These are phyloP conservation scores for Auanema sp. DNA, from an alignment of 2,888 invertebrate species.

Conservation along the genomic window DNA sequence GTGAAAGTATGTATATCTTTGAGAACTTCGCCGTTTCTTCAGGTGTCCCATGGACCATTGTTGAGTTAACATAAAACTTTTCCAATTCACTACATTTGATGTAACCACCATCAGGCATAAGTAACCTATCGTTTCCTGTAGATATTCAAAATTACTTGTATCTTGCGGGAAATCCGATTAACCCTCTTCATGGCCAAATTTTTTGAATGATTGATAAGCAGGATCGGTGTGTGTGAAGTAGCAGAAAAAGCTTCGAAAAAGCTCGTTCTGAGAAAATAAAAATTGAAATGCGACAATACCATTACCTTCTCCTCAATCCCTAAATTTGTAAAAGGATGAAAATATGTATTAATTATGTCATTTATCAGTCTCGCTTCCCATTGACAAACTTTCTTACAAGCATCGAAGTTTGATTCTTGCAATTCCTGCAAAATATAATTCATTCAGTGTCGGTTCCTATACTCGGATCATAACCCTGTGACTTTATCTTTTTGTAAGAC, in stretches of 20 bases:
- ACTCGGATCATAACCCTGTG: too few relatives aligned
- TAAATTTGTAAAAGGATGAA: conserved; percentile 45
- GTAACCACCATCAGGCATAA: conserved; percentile 60
- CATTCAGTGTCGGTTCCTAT: too few relatives aligned
- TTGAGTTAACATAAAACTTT: conserved; percentile 53
- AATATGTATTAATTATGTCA: conserved; percentile 58
- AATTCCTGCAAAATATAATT: conserved; percentile 25
- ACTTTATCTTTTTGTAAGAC: too few relatives aligned
- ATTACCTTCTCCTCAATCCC: conserved; percentile 47
- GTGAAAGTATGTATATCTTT: neutral
- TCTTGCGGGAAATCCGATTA: conserved; percentile 4
- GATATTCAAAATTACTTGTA: neutral
- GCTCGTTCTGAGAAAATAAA: conserved; percentile 33
- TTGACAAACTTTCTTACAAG: conserved; percentile 55
- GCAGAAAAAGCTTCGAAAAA: conserved; percentile 59
- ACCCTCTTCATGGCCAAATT: conserved; percentile 45
- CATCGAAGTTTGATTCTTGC: conserved; percentile 45
- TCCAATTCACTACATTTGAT: conserved; percentile 49
- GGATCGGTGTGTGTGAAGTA: conserved; percentile 57
- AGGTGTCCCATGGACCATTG: conserved; percentile 45
- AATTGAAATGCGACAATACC: conserved; percentile 14
- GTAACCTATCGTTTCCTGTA: conserved; percentile 50
- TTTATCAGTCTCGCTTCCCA: conserved; percentile 55
- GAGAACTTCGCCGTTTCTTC: conserved; percentile 52
- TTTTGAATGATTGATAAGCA: conserved; percentile 54